Base-by-base conservation (phyloP, 2,113 vertebrate genomes). In the Dromas ardeola region DNA sequence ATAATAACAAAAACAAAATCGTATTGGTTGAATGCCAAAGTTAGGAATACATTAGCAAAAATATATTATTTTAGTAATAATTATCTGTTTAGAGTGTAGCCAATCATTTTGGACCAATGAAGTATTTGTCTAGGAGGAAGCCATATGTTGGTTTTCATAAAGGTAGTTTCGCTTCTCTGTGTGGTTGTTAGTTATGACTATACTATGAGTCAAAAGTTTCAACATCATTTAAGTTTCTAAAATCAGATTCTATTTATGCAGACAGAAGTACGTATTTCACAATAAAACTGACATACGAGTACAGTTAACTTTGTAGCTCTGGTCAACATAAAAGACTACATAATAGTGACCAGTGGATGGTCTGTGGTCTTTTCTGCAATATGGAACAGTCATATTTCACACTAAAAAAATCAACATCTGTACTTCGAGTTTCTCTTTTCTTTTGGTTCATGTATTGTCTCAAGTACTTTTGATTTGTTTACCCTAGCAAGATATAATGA, bases 171-270 rank as follows among this genome's bases (percentile, higher is more conserved):
- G 7, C 34, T 92, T 52, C 49, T 95, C 38, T 61, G 32, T 79
- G 70, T 80, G 10, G 25, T 43, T 91, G 34, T 77, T 97, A 79
- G 34, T 80, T 95, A 86, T 80, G 50, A 62, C 81, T 91, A 5
- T n/a, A 67, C 20, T 76, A n/a, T 21, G 88, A 95, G 21, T 79
- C 56, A 93, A 93, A 93, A 70, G 16, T 62, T 97, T 95, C 71
- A 71, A 86, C 27, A 81, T 87, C 14, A 6, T 88, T 76, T 63
- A 78, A 88, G 42, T 89, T 93, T 97, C 47, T 47, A 85, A 92
- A 95, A 93, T 29, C 63, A 95, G 76, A 92, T 93, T 65, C 8
- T 61, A 19, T 85, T 83, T 92, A 78, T 74, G 65, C 36, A 77
- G 88, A 67, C 15, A 88, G 69, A 89, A 95, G 81, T 55, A 45